A percentile compares a stretch with the other conserved stretches of the same genome.
Conservation (phyloP, 2,113 vertebrate species). For the Clupea harengus region DNA sequence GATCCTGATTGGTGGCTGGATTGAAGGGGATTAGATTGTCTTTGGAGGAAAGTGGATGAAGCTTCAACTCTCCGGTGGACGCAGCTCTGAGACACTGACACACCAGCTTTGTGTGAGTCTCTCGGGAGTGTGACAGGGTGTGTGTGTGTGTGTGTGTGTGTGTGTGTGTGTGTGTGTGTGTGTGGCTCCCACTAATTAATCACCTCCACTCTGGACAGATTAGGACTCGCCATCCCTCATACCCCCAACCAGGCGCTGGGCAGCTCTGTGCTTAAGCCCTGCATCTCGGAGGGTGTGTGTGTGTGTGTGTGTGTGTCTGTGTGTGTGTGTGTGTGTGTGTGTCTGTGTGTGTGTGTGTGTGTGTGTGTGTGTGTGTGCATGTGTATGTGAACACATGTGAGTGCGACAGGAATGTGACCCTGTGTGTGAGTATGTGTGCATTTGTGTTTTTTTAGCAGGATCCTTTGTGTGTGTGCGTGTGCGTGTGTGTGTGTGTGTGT, state of each 20-base stretch:
- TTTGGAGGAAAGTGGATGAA: constrained; percentile 28
- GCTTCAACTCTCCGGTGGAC: constrained; percentile 21
- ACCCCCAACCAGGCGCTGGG: too few species aligned
- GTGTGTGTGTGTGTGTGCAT: background rate
- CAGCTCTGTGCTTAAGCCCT: too few species aligned
- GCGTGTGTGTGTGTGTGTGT: background rate
- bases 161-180: too few species aligned
- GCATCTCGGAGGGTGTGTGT: background rate
- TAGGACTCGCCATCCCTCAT: too few species aligned
- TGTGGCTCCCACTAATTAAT: too few species aligned
- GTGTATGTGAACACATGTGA: background rate
- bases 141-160: too few species aligned
- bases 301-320: background rate
- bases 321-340: background rate
- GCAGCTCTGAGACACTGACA: too few species aligned
- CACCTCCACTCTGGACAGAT: too few species aligned
- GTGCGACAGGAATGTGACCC: background rate
- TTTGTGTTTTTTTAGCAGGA: too few species aligned
- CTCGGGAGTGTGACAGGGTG: too few species aligned
- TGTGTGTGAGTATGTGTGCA: too few species aligned
- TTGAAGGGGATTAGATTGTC: constrained; percentile 33
- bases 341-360: background rate
- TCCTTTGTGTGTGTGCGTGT: background rate
- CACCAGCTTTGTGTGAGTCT: too few species aligned
- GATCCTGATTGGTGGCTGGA: constrained; percentile 22